Evolutionary conservation across 2,888 invertebrate genomes (phyloP).

Genomic region (Stictocephala bisonia): DNA sequence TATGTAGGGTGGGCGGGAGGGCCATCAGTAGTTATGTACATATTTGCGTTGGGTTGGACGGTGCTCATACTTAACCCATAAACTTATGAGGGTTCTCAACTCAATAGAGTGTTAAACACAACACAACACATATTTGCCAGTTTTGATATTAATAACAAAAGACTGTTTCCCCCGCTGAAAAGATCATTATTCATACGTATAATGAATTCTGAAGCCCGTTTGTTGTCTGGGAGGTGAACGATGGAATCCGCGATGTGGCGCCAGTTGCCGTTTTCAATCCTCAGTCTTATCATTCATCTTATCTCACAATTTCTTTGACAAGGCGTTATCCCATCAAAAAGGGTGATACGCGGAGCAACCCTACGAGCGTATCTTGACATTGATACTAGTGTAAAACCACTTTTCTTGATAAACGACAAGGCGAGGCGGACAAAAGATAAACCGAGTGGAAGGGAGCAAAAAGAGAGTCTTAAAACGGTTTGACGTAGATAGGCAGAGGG

Average conservation of each 20-base stretch:
- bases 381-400: constrained; percentile 46
- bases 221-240: constrained; percentile 33
- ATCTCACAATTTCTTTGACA: constrained; percentile 45
- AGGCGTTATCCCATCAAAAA: constrained; percentile 48
- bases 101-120: too few relatives aligned
- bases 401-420: constrained; percentile 41
- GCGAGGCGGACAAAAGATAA: constrained; percentile 40
- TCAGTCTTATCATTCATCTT: constrained; percentile 44
- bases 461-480: constrained; percentile 48
- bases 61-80: too few relatives aligned
- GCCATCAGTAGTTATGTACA: too few relatives aligned
- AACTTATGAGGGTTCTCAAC: too few relatives aligned
- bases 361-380: constrained; percentile 43
- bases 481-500: constrained; percentile 47
- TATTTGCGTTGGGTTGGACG: too few relatives aligned
- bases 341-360: constrained; percentile 7
- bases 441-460: constrained; percentile 47
- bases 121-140: neutral
- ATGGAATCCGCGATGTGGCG: constrained; percentile 11
- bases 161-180: neutral
- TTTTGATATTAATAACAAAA: neutral
- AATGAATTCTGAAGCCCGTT: constrained; percentile 33
- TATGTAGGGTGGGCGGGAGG: too few relatives aligned
- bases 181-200: constrained; percentile 32
- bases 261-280: constrained; percentile 23